Base-by-base conservation (phyloP, 2,113 vertebrate species). In the Aspidoscelis tigris region DNA sequence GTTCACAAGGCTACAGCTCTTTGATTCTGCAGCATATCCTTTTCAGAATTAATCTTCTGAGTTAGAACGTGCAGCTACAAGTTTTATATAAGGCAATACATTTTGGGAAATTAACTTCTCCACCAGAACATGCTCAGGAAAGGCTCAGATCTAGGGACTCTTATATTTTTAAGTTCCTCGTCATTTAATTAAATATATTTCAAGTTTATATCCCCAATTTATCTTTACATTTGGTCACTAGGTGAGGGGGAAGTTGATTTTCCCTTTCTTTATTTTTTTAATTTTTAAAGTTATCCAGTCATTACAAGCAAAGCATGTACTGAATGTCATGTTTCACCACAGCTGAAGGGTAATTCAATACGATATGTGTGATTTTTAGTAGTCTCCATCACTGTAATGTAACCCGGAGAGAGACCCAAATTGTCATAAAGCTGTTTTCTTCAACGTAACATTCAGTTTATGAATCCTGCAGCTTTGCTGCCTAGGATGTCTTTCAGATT, bases 91-190 rank as follows among this genome's bases (percentile, higher is more conserved):
- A n/a, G 71, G 84, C 71, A 78, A 85, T 85, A 88, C 90, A 89
- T 91, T 76, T 44, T 79, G 68, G 80, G 66, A 91, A 87, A 89
- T 89, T 87, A 88, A 87, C 74, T 86, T 58, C 22, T 72, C 83
- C n/a, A 71, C 86, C 68, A 88, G 84, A 26, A 69, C 70, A 83
- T 83, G 80, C 86, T 79, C 44, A 70, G 58, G 50, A 77, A 72
- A 91, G 33, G 1, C 71, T 82, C 80, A 22, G 76, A 61, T 65
- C 77, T 64, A 72, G 69, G 41, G 76, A 84, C 43, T n/a, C 68
- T 69, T 79, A 64, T 78, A 72, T 79, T 84, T 73, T 73, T 41
- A 78, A 72, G 58, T 65, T 79, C 53, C 47, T 73, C 83, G 73
- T 73, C 12, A 84, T 72, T 79, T 65, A 84, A 84, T 65, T 71